Percentiles rank a stretch among this genome's conserved stretches.
Evolutionary conservation across 92 coral and sea anemone species (phyloP).

Genomic region (Umimayanthus kanabou): DNA sequence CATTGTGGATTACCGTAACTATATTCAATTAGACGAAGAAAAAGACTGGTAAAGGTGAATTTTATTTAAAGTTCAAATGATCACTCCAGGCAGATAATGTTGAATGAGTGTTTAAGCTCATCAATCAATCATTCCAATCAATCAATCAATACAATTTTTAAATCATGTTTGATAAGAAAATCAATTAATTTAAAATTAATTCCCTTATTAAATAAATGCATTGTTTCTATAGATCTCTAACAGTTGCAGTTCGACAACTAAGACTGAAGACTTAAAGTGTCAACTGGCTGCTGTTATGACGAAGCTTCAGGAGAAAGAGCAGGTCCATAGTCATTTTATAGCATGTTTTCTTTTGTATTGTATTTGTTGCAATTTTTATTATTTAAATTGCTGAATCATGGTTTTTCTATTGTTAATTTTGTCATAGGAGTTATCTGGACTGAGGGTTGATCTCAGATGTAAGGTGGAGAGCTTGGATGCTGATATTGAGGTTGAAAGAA

Average conservation of each 20-base stretch:
- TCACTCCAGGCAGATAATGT: too few relatives aligned
- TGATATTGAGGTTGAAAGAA: conserved; percentile 79
- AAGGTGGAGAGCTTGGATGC: conserved; percentile 73
- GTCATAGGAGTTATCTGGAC: conserved; percentile 41
- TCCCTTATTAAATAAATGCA: background rate
- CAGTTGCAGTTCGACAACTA: background rate
- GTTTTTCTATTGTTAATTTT: background rate
- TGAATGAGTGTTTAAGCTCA: too few relatives aligned
- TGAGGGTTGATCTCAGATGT: conserved; percentile 59
- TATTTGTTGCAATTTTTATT: too few relatives aligned
- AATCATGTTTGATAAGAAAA: background rate
- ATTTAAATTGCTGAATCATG: background rate
- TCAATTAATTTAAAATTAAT: too few relatives aligned
- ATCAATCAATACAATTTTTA: too few relatives aligned
- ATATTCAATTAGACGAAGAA: too few relatives aligned
- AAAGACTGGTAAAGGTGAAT: too few relatives aligned
- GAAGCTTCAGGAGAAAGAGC: conserved; percentile 46
- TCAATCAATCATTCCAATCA: too few relatives aligned
- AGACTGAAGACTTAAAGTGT: conserved; percentile 10
- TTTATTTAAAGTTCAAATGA: too few relatives aligned
- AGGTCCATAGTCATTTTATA: background rate
- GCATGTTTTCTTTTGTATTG: too few relatives aligned
- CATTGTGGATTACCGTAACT: too few relatives aligned
- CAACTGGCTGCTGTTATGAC: conserved; percentile 27
- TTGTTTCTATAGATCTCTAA: conserved; percentile 1